phyloP scores from a whole-genome alignment of 2,797 vertebrate species.

The Arnoldichthys spilopterus region DNA sequence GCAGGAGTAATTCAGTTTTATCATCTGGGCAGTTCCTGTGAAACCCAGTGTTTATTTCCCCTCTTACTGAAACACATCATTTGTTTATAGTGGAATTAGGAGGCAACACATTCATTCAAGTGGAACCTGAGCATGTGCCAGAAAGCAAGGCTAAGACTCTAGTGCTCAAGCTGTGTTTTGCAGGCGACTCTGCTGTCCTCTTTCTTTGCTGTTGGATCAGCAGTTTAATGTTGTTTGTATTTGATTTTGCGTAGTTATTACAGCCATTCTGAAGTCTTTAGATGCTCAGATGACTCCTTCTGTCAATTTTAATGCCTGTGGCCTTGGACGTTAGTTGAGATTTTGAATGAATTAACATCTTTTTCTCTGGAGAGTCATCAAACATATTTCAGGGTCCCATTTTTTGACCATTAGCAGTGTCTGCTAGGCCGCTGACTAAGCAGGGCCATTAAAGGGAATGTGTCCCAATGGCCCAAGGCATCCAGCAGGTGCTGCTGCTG shows the following conservation, averaged over 20 bases:
- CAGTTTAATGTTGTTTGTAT: neutral
- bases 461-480: neutral
- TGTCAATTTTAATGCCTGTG: neutral
- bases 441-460: constrained; percentile 1
- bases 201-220: neutral
- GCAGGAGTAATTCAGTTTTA: neutral
- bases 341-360: neutral
- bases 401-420: neutral
- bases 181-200: neutral
- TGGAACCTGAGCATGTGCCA: neutral
- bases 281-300: neutral
- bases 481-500: neutral
- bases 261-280: neutral
- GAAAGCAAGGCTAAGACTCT: neutral
- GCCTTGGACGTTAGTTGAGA: neutral
- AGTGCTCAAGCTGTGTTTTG: neutral
- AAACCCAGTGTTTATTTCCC: neutral
- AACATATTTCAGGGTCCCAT: neutral
- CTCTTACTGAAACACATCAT: neutral
- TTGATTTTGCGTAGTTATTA: neutral
- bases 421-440: neutral
- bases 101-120: neutral
- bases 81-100: neutral
- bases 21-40: too few relatives aligned
- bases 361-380: constrained; percentile 1